Conservation (phyloP, 2,888 invertebrate species). For the Nymphalis polychloros region DNA sequence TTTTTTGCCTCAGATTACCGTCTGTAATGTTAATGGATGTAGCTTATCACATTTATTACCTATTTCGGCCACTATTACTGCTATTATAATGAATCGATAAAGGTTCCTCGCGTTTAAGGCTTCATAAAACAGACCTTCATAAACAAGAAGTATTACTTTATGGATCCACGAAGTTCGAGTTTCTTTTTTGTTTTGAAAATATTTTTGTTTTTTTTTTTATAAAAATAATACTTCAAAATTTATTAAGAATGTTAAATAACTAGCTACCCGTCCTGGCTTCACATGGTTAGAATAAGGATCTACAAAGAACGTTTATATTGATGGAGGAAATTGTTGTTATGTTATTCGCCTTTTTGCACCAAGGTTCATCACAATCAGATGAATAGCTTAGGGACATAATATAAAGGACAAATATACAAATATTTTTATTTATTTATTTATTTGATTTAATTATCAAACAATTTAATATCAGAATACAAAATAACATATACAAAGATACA, state of each 20-base stretch:
- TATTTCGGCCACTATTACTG: constrained; percentile 63
- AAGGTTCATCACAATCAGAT: too few relatives aligned
- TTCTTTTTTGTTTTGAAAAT: constrained; percentile 53
- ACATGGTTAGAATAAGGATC: too few relatives aligned
- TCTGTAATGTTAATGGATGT: constrained; percentile 41
- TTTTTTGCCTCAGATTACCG: too few relatives aligned
- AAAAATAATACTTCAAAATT: neutral
- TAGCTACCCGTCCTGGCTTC: too few relatives aligned
- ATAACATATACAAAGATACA: too few relatives aligned
- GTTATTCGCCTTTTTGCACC: too few relatives aligned
- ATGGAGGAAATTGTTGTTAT: too few relatives aligned
- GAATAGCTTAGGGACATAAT: too few relatives aligned
- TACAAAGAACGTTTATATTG: too few relatives aligned
- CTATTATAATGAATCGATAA: constrained; percentile 67
- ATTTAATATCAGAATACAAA: neutral
- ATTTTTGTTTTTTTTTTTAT: constrained; percentile 11
- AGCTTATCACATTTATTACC: constrained; percentile 57
- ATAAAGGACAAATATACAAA: too few relatives aligned
- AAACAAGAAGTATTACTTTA: constrained; percentile 76
- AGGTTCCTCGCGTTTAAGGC: constrained; percentile 61
- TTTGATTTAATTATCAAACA: neutral
- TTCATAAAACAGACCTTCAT: constrained; percentile 73
- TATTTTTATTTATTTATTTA: too few relatives aligned
- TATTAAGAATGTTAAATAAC: neutral
- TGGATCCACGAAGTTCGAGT: constrained; percentile 64